Conservation (phyloP, 2,888 invertebrate genomes). For the Loripinus fragilis region DNA sequence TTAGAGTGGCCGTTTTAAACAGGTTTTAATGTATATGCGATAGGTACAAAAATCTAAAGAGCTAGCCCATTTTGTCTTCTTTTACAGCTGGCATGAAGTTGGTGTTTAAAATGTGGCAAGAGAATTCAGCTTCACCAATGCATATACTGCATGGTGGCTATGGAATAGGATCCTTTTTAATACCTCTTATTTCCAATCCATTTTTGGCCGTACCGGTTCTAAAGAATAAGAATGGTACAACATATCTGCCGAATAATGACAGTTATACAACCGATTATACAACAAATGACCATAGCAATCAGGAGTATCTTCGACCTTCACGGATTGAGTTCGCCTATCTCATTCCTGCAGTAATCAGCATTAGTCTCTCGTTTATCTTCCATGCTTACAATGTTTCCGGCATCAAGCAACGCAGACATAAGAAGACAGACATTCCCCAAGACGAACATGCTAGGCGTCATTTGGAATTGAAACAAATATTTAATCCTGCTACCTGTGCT, state of each 20-base stretch:
- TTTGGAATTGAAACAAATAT: conserved; percentile 45
- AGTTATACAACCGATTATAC: too few species aligned
- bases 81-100: conserved; percentile 70
- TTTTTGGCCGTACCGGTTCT: conserved; percentile 60
- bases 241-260: too few species aligned
- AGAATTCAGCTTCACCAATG: conserved; percentile 68
- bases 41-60: too few species aligned
- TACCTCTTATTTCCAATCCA: conserved; percentile 69
- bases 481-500: conserved; percentile 66
- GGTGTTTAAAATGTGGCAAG: conserved; percentile 67
- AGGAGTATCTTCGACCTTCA: conserved; percentile 39
- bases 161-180: conserved; percentile 72
- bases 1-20: too few species aligned
- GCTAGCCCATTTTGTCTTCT: too few species aligned
- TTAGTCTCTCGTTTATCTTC: conserved; percentile 53
- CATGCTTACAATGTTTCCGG: conserved; percentile 47
- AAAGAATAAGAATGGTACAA: conserved; percentile 3
- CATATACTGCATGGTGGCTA: conserved; percentile 72
- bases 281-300: too few species aligned
- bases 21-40: too few species aligned
- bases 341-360: conserved; percentile 56
- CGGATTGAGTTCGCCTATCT: conserved; percentile 65
- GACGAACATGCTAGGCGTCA: not conserved
- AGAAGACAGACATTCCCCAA: not conserved
- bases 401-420: not conserved